Evolutionary conservation across 1,140 invertebrate genomes (phyloP).

Genomic region (Apis dorsata): DNA sequence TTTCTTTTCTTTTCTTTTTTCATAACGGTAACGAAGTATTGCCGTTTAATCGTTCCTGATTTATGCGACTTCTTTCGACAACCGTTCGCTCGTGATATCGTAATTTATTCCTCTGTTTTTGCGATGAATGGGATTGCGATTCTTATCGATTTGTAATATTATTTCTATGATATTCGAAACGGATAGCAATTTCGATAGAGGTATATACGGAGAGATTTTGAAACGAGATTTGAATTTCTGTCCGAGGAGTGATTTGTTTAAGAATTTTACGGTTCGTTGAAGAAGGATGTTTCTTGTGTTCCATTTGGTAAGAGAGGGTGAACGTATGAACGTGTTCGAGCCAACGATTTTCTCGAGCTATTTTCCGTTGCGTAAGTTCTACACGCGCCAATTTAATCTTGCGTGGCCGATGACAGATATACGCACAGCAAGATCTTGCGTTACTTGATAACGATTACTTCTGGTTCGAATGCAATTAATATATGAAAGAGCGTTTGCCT

Average conservation of each 20-base stretch:
- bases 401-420: constrained; percentile 29
- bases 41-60: too few relatives aligned
- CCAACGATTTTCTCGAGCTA: constrained; percentile 22
- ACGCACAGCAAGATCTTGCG: not conserved
- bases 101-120: not conserved
- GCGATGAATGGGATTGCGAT: not conserved
- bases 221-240: not conserved
- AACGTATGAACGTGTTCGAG: not conserved
- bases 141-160: not conserved
- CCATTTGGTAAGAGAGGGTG: not conserved
- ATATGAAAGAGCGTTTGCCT: not conserved
- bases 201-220: not conserved
- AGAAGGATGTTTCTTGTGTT: not conserved
- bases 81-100: not conserved
- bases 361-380: constrained; percentile 26
- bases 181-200: too few relatives aligned
- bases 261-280: constrained; percentile 1
- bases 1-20: not conserved
- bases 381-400: constrained; percentile 31
- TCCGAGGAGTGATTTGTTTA: not conserved
- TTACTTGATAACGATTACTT: constrained; percentile 16
- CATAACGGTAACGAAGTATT: not conserved
- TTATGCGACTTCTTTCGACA: not conserved
- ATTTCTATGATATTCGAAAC: not conserved
- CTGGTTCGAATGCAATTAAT: not conserved